These are phyloP conservation scores for Adelphocoris suturalis DNA, from an alignment of 2,888 invertebrate species.

Conservation along the genomic window DNA sequence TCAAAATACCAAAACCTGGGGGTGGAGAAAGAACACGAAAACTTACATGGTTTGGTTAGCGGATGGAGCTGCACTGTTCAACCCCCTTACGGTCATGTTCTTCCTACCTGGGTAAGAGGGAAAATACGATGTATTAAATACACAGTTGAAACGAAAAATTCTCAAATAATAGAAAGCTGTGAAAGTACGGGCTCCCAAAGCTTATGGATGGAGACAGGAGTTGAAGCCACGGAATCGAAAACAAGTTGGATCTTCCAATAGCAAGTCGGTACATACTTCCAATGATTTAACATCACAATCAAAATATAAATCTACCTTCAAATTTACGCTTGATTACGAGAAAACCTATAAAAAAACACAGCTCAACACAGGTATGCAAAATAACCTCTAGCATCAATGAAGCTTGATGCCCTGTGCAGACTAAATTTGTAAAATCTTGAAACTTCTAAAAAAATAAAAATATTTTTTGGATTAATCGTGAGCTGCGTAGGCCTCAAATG, in stretches of 20 bases:
- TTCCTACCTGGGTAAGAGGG: neutral
- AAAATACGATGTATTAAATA: neutral
- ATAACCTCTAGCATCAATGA: slow-evolving; percentile 71
- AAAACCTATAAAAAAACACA: slow-evolving; percentile 62
- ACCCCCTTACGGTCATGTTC: slow-evolving; percentile 62
- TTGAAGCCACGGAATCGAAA: no score
- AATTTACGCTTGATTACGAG: slow-evolving; percentile 32
- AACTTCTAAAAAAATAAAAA: neutral
- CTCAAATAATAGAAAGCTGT: neutral
- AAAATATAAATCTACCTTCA: slow-evolving; percentile 41
- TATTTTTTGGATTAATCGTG: neutral
- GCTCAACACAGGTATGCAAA: slow-evolving; percentile 45
- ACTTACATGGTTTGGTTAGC: slow-evolving; percentile 68
- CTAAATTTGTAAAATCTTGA: neutral
- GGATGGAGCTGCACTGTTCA: slow-evolving; percentile 43
- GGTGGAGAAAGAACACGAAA: neutral
- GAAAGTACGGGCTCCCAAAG: no score
- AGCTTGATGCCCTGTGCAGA: slow-evolving; percentile 46
- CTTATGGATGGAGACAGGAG: no score
- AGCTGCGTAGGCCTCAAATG: neutral
- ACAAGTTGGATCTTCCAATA: neutral
- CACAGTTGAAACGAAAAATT: neutral
- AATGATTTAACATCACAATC: neutral
- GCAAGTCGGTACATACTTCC: neutral
- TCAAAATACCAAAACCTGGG: neutral